Conservation (phyloP, 2,113 vertebrate genomes). For the Accipiter cooperii region DNA sequence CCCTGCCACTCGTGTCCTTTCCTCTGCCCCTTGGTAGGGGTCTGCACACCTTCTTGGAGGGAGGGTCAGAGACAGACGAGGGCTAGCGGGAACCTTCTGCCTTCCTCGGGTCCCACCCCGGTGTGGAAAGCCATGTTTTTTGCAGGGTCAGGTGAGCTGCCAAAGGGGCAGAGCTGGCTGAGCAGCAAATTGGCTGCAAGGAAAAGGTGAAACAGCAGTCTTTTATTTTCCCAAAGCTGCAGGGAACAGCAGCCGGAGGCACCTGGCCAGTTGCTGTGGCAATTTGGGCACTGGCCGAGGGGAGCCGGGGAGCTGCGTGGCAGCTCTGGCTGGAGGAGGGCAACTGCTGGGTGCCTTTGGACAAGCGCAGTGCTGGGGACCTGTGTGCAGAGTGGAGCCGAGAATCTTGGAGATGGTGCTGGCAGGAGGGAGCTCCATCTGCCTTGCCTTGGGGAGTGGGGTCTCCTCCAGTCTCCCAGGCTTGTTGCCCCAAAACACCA, state of each 20-base stretch:
- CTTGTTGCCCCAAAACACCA: background rate
- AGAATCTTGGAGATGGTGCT: background rate
- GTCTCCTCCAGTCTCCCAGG: background rate
- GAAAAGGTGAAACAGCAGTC: background rate
- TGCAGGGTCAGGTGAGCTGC: background rate
- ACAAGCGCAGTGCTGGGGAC: constrained; percentile 21
- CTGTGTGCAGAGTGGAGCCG: background rate
- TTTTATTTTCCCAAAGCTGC: background rate
- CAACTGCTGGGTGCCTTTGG: constrained; percentile 18
- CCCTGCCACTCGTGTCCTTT: background rate
- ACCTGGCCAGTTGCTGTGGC: background rate
- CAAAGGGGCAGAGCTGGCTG: background rate
- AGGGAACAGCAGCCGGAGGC: background rate
- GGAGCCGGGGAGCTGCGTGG: background rate
- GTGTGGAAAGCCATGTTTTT: background rate
- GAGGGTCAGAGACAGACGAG: background rate
- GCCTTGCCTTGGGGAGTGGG: background rate
- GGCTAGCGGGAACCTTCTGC: background rate
- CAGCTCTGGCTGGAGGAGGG: constrained; percentile 37
- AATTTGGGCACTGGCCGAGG: background rate
- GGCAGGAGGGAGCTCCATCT: background rate
- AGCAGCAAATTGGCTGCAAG: background rate
- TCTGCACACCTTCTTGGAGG: background rate
- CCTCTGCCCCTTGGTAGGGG: background rate
- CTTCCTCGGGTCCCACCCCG: background rate